phyloP scores from a whole-genome alignment of 2,888 invertebrate species.

The Ochropleura leucogaster region DNA sequence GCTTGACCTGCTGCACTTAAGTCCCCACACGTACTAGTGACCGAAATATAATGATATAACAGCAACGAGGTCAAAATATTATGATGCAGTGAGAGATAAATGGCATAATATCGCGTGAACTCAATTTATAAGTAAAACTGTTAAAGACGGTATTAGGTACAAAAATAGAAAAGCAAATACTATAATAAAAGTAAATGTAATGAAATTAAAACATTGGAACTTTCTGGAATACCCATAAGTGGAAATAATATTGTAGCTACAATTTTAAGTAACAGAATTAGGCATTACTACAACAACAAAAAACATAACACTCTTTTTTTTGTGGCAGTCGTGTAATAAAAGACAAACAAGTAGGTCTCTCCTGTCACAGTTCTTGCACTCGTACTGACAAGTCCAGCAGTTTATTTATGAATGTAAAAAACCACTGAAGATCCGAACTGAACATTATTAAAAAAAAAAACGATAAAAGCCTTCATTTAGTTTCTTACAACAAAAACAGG shows the following conservation, averaged over 20 bases:
- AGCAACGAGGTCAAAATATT: constrained; percentile 45
- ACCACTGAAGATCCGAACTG: too few relatives aligned
- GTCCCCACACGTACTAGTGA: constrained; percentile 40
- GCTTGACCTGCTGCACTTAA: constrained; percentile 27
- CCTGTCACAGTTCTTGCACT: too few relatives aligned
- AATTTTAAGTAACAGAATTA: background rate
- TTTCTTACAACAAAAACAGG: background rate
- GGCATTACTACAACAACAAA: background rate
- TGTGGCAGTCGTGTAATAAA: too few relatives aligned
- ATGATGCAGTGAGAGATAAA: constrained; percentile 37
- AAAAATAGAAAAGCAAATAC: background rate
- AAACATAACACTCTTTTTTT: too few relatives aligned
- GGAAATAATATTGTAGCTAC: background rate
- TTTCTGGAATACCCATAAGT: background rate
- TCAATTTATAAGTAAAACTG: constrained; percentile 23
- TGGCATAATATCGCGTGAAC: constrained; percentile 18
- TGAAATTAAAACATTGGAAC: background rate
- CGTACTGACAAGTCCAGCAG: too few relatives aligned
- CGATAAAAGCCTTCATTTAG: background rate
- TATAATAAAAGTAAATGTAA: background rate
- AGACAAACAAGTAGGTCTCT: background rate
- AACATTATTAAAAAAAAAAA: too few relatives aligned
- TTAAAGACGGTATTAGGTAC: constrained; percentile 2
- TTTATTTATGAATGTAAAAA: too few relatives aligned
- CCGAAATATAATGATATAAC: constrained; percentile 50